Conservation (phyloP, 2,888 invertebrate species). For the Rhorus exstirpatorius region DNA sequence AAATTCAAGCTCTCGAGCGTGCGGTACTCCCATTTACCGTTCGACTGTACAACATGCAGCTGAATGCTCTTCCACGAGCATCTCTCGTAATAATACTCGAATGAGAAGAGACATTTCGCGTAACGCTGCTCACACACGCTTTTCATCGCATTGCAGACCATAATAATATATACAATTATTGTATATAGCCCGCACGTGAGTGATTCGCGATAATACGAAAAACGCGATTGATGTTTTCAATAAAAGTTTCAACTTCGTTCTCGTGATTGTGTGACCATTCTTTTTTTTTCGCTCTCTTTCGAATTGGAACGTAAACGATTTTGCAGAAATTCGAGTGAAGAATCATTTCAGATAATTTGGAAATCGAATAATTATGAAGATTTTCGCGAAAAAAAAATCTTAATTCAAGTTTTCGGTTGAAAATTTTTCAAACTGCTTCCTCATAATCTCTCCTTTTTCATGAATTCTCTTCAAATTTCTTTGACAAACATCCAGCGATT, state of each 20-base stretch:
- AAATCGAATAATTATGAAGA: neutral
- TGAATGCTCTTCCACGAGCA: neutral
- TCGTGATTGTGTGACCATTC: neutral
- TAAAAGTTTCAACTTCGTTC: neutral
- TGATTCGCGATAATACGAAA: conserved; percentile 20
- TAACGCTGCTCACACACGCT: conserved; percentile 40
- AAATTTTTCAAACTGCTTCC: too few species aligned
- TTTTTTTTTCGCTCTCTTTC: neutral
- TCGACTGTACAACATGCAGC: neutral
- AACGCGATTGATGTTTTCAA: neutral
- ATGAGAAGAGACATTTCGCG: conserved; percentile 33
- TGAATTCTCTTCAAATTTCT: too few species aligned
- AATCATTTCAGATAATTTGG: neutral
- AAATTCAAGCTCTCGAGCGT: conserved; percentile 41
- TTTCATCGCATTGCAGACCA: conserved; percentile 1
- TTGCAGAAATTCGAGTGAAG: neutral
- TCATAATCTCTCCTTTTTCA: too few species aligned
- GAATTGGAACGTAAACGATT: neutral
- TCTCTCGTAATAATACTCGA: conserved; percentile 13
- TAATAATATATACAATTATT: conserved; percentile 9
- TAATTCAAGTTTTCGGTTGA: too few species aligned
- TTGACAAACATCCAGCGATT: too few species aligned
- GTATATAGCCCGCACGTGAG: neutral
- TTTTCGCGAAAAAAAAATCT: too few species aligned
- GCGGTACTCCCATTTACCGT: conserved; percentile 52